phyloP scores from a whole-genome alignment of 2,888 invertebrate genomes.

The Smittia sp. region DNA sequence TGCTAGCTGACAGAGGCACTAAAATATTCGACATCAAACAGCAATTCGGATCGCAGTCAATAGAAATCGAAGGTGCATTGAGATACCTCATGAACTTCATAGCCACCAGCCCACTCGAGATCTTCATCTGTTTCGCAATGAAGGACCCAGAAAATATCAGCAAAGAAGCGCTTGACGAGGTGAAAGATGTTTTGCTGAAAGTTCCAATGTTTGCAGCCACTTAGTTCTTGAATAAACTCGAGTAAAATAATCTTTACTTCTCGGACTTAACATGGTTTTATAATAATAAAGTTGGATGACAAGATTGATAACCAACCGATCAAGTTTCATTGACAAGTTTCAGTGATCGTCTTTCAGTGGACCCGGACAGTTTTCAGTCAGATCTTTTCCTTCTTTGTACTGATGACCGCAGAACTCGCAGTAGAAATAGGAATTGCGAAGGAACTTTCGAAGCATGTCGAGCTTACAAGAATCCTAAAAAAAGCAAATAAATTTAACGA shows the following conservation, averaged over 20 bases:
- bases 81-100: slow-evolving; percentile 36
- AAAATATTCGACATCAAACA: slow-evolving; percentile 32
- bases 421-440: slow-evolving; percentile 68
- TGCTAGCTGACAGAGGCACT: not conserved
- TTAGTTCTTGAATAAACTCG: not conserved
- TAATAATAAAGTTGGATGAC: too few species aligned
- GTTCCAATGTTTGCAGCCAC: not conserved
- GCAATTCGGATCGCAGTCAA: slow-evolving; percentile 18
- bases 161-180: slow-evolving; percentile 11
- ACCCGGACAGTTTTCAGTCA: slow-evolving; percentile 65
- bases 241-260: too few species aligned
- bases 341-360: slow-evolving; percentile 62
- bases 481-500: slow-evolving; percentile 45
- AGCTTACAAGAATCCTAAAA: slow-evolving; percentile 58
- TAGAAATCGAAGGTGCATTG: slow-evolving; percentile 34
- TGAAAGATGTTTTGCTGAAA: slow-evolving; percentile 22
- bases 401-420: slow-evolving; percentile 77
- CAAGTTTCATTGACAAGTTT: slow-evolving; percentile 57
- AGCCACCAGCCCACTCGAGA: not conserved
- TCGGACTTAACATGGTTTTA: too few species aligned
- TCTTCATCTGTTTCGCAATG: not conserved
- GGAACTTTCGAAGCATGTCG: slow-evolving; percentile 61
- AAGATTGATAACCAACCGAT: too few species aligned
- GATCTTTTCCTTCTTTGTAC: slow-evolving; percentile 62
- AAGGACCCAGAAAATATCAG: slow-evolving; percentile 22